A percentile compares a stretch with the other conserved stretches of the same genome.
phyloP scores from a whole-genome alignment of 1,140 invertebrate species.

The Stegodyphus mimosarum region DNA sequence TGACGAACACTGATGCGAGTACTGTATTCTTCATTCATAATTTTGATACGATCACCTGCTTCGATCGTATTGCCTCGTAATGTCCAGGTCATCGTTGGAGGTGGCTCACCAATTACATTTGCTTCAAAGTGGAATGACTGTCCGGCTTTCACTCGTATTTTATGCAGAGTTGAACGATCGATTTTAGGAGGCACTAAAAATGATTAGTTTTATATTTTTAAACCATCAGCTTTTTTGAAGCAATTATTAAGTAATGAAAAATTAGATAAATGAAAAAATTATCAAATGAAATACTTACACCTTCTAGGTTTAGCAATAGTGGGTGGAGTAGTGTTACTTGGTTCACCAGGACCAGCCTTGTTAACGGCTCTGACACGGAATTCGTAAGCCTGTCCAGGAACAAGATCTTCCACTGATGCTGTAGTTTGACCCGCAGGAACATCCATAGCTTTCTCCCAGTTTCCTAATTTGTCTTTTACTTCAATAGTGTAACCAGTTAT shows the following conservation, averaged over 20 bases:
- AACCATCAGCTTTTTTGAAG: not conserved
- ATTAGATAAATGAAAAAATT: not conserved
- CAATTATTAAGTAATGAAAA: not conserved
- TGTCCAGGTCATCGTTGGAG: constrained; percentile 72
- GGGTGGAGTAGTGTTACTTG: constrained; percentile 87
- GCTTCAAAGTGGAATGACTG: constrained; percentile 76
- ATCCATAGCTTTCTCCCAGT: constrained; percentile 92
- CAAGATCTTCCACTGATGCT: constrained; percentile 87
- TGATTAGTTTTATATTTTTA: not conserved
- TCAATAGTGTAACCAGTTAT: constrained; percentile 88
- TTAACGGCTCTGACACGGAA: constrained; percentile 86
- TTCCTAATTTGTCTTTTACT: constrained; percentile 94
- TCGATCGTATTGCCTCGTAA: constrained; percentile 77
- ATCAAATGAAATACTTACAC: constrained; percentile 63
- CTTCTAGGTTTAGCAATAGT: constrained; percentile 91
- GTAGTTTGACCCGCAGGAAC: constrained; percentile 83
- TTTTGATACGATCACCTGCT: constrained; percentile 68
- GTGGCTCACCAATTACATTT: constrained; percentile 71
- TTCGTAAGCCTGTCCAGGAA: constrained; percentile 90
- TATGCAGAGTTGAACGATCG: constrained; percentile 70
- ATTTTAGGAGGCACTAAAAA: constrained; percentile 67
- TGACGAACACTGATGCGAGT: constrained; percentile 69
- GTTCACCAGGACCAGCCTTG: constrained; percentile 81
- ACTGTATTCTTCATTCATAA: constrained; percentile 68
- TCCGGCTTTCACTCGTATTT: constrained; percentile 78